Evolutionary conservation across 2,113 vertebrate genomes (phyloP).

Genomic region (Elephas maximus): DNA sequence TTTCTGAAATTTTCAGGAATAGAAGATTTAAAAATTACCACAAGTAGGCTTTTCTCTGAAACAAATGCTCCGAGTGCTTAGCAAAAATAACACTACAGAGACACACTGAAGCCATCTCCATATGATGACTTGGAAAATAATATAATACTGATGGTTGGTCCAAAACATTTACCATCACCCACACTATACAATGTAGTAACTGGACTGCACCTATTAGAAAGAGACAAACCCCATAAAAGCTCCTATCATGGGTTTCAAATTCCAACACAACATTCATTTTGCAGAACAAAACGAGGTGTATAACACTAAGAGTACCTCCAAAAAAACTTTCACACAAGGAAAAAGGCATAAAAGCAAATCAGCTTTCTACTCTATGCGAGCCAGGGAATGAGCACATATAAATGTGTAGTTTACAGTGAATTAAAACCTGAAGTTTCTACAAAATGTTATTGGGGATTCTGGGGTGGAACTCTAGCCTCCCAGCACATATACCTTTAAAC

Average conservation of each 20-base stretch:
- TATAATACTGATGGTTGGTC: constrained; percentile 59
- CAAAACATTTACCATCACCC: constrained; percentile 59
- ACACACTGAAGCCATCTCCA: constrained; percentile 48
- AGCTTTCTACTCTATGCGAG: constrained; percentile 20
- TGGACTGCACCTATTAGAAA: constrained; percentile 59
- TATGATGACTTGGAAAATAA: constrained; percentile 61
- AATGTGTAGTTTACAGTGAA: constrained; percentile 39
- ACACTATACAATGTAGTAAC: constrained; percentile 63
- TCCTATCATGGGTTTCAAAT: constrained; percentile 84
- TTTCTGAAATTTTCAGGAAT: constrained; percentile 59
- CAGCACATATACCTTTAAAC: not conserved
- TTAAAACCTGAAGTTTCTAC: not conserved
- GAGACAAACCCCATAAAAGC: constrained; percentile 67
- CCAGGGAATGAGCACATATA: not conserved
- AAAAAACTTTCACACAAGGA: constrained; percentile 31
- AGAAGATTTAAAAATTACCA: constrained; percentile 39
- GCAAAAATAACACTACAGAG: constrained; percentile 47
- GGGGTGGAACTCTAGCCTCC: not conserved
- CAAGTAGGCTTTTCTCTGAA: constrained; percentile 19
- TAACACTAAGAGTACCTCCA: constrained; percentile 2
- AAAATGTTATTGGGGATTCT: not conserved
- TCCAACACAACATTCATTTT: constrained; percentile 73
- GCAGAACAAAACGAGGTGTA: constrained; percentile 55
- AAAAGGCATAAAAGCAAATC: constrained; percentile 26
- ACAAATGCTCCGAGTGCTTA: constrained; percentile 8